Evolutionary conservation across 2,888 invertebrate species (phyloP).

Genomic region (Keiferia lycopersicella): DNA sequence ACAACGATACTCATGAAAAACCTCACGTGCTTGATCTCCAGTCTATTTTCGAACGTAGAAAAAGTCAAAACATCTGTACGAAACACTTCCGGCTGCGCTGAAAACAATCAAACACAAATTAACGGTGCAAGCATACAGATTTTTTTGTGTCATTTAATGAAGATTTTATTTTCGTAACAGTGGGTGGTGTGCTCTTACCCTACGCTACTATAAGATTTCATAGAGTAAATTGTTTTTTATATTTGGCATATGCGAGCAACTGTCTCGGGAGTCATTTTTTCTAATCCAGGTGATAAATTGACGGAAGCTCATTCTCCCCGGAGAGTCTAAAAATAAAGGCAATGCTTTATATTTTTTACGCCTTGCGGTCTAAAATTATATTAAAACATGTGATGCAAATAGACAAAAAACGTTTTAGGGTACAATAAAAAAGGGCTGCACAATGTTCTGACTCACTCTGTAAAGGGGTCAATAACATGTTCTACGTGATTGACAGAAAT

Average conservation of each 20-base stretch:
- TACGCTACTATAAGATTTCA: constrained; percentile 30
- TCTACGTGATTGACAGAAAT: constrained; percentile 13
- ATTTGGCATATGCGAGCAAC: constrained; percentile 39
- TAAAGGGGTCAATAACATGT: constrained; percentile 10
- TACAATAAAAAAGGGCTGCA: constrained; percentile 13
- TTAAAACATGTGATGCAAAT: constrained; percentile 34
- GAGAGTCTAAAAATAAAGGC: constrained; percentile 54
- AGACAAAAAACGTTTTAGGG: constrained; percentile 9
- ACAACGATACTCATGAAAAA: constrained; percentile 42
- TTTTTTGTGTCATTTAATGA: constrained; percentile 43
- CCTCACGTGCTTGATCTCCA: constrained; percentile 40
- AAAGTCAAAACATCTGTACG: constrained; percentile 52
- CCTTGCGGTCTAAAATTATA: constrained; percentile 31
- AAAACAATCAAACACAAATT: constrained; percentile 53
- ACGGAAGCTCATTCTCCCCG: constrained; percentile 54
- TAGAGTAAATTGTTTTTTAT: constrained; percentile 28
- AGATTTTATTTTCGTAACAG: constrained; percentile 32
- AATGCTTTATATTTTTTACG: constrained; percentile 52
- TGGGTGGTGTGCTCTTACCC: constrained; percentile 25
- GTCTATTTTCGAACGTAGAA: constrained; percentile 49
- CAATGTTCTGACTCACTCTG: background rate
- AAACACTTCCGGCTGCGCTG: constrained; percentile 52
- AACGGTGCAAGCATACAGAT: constrained; percentile 40
- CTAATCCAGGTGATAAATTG: constrained; percentile 68
- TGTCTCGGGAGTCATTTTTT: constrained; percentile 55